Conservation (phyloP, 2,797 vertebrate species). For the Ctenosaura bakeri region DNA sequence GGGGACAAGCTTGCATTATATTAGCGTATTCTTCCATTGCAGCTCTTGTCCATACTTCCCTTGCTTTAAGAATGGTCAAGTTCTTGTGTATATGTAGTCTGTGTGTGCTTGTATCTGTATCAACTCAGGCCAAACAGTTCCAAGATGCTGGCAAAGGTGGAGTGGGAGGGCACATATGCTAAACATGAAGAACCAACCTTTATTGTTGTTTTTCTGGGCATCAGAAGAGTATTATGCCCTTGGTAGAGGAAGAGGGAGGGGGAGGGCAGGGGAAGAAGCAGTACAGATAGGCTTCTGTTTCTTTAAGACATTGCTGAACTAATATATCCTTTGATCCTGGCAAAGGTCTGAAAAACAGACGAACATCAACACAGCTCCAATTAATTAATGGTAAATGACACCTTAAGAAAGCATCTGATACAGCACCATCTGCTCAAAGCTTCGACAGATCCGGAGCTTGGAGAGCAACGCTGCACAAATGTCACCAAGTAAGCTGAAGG, state of each 20-base stretch:
- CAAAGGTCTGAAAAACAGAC: conserved; percentile 44
- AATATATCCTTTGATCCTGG: conserved; percentile 39
- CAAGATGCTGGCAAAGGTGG: background rate
- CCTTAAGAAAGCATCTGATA: conserved; percentile 42
- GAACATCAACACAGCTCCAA: conserved; percentile 47
- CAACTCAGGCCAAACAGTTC: background rate
- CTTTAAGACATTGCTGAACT: background rate
- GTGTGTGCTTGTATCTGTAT: too few relatives aligned
- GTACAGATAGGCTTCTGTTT: background rate
- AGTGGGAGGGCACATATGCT: background rate
- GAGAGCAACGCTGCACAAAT: background rate
- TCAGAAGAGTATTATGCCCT: background rate
- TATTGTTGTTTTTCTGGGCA: background rate
- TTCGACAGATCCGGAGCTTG: conserved; percentile 43
- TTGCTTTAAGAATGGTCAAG: background rate
- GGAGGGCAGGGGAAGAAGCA: background rate
- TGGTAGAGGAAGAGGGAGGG: background rate
- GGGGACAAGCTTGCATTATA: background rate
- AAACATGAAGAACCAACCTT: background rate
- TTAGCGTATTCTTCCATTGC: background rate
- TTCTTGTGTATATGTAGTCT: background rate
- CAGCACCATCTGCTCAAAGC: conserved; percentile 69
- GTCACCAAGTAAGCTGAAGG: conserved; percentile 45
- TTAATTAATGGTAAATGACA: conserved; percentile 71
- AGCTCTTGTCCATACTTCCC: background rate